A percentile compares a stretch with the other conserved stretches of the same genome.
Conservation (phyloP, 2,113 vertebrate species). For the Tenebrosternarchus preto region DNA sequence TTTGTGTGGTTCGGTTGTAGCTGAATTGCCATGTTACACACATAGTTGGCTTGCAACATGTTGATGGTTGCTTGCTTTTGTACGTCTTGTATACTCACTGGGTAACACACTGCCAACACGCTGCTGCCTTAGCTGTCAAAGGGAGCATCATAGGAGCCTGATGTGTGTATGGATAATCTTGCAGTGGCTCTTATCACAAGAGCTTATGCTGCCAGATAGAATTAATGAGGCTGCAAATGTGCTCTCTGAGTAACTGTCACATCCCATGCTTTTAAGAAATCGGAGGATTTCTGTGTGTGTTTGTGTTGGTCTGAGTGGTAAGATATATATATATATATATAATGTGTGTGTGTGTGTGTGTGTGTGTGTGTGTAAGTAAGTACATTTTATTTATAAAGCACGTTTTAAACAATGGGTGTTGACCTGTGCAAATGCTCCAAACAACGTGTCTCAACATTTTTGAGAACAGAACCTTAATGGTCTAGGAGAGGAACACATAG, state of each 20-base stretch:
- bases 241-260: conserved; percentile 33
- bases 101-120: no score
- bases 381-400: no score
- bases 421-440: no score
- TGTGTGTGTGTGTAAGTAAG: background rate
- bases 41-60: background rate
- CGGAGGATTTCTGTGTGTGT: background rate
- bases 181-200: background rate
- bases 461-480: no score
- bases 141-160: background rate
- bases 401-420: no score
- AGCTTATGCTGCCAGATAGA: background rate
- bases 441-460: no score
- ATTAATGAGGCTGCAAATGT: conserved; percentile 15
- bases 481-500: no score
- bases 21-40: background rate
- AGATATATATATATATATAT: no score
- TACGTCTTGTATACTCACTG: background rate
- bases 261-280: conserved; percentile 28
- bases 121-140: background rate
- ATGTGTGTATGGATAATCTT: background rate
- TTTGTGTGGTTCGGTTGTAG: background rate
- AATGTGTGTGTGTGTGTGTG: background rate
- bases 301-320: background rate
- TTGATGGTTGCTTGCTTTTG: background rate